Base-by-base conservation (phyloP, 2,888 invertebrate species). In the Macrophya annulata region DNA sequence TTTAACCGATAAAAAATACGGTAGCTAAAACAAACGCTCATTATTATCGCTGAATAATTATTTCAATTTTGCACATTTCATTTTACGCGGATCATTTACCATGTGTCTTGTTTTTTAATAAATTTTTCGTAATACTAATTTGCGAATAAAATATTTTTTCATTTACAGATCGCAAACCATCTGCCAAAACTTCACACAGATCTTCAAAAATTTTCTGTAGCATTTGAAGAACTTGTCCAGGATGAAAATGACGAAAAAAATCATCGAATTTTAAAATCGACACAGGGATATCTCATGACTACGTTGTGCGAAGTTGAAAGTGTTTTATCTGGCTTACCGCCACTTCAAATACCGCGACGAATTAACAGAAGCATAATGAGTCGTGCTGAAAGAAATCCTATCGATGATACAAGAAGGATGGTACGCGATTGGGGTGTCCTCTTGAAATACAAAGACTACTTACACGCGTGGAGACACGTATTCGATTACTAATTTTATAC, bases 251-350 rank as follows among this genome's bases (percentile, higher is more conserved):
- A 91, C 72, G 92, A 94, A 82, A 93, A 94, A 85, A 91, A 93
- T 88, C 94, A 86, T 90, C 93, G 87, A 87, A 94, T 92, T 89
- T 91, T 94, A 51, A 87, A 92, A 4, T 86, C 87, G 9, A 93
- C 93, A 4, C 91, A 93, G 81, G 88, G 88, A 0, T 92, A 91
- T 51, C 87, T 93, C 43, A 90, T 86, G 84, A 90, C 89, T 90
- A 92, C 96, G 86, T 93, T 95, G 86, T 96, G 96, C 91, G 95
- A 95, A 88, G 95, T 96, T 31, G 95, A 96, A 86, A 95, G 89
- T 72, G 91, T 88, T 65, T 92, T 93, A 65, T 85, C 86, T 1
- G 83, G 85, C 0, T 76, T 92, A 48, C 90, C 92, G 0, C 85
- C 86, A 15, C 81, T 92, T 21, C 88, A 86, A n/a, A 59, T 92